Evolutionary conservation across 2,113 vertebrate species (phyloP), one percentile per base, ranked within the genome.

Genomic region (Nicator chloris): DNA sequence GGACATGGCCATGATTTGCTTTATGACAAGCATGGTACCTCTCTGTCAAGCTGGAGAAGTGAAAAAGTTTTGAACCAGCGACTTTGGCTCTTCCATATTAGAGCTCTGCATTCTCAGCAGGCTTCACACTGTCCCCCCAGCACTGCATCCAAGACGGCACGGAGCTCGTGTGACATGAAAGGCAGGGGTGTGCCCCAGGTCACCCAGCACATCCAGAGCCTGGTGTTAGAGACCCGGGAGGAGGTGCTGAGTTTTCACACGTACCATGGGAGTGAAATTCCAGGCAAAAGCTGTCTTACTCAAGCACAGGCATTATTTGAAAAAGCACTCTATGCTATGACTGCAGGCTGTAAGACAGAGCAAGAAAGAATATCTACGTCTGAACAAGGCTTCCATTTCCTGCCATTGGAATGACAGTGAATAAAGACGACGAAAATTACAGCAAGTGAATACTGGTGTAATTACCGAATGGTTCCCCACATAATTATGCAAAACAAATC

Each of bases 401-500:
- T 68, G 64, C 92, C 72, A 71, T 24, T 92, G 93, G 82, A 88
- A 83, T 75, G 95, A 83, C 82, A 91, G 87, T 16, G 82, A 95
- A 95, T 91, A 96, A 96, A 96, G 90, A 86, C 1, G 19, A 90
- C 11, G 22, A 95, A 95, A 95, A 95, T 92, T 96, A 82, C 85
- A 83, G 95, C 82, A 83, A 75, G 69, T 93, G 85, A 97, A 95
- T 96, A 93, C 82, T 53, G 61, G 73, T 84, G 83, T 94, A 96
- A 94, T 96, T 90, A 90, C 80, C 31, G 57, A 95, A 93, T 82
- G 93, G 82, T 87, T 96, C 77, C 92, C 89, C 83, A 90, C 88
- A 84, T 92, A 94, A 96, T 96, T 94, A 93, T 93, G 79, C 90
- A 92, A 95, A 95, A 72, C 64, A 94, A 88, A 92, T 92, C 83